These are phyloP conservation scores for Chironomus tepperi DNA, from an alignment of 1,140 invertebrate species.

Conservation along the genomic window DNA sequence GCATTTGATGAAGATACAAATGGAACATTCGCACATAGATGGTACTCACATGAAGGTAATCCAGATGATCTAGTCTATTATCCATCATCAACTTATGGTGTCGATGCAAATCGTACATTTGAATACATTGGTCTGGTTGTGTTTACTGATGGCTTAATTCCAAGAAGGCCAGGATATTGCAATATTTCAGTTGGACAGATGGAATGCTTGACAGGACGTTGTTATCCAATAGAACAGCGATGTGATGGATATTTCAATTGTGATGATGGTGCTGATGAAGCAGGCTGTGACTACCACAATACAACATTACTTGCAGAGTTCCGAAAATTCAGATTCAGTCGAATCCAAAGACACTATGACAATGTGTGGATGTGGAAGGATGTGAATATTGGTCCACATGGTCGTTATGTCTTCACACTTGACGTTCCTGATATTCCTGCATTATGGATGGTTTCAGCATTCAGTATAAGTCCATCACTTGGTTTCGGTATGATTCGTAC, in stretches of 20 bases:
- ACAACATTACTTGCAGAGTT: conserved; percentile 58
- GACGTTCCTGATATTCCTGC: conserved; percentile 79
- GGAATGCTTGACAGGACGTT: conserved; percentile 73
- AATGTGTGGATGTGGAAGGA: conserved; percentile 93
- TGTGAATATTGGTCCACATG: conserved; percentile 86
- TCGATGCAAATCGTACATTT: conserved; percentile 90
- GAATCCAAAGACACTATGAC: conserved; percentile 80
- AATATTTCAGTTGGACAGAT: conserved; percentile 59
- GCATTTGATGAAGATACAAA: conserved; percentile 78
- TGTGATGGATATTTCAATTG: conserved; percentile 74
- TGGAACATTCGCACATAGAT: conserved; percentile 72
- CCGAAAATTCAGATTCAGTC: conserved; percentile 74
- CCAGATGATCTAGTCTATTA: conserved; percentile 83
- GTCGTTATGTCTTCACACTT: conserved; percentile 74
- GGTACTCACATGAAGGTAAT: conserved; percentile 77
- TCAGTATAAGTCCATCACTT: conserved; percentile 73
- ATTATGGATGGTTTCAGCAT: conserved; percentile 87
- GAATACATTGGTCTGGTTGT: conserved; percentile 74
- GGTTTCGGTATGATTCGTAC: conserved; percentile 79
- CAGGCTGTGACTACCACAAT: conserved; percentile 60
- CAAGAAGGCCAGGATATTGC: conserved; percentile 59
- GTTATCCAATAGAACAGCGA: conserved; percentile 64
- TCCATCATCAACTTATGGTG: conserved; percentile 81
- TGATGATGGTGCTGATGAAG: conserved; percentile 81
- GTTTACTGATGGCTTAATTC: conserved; percentile 73